Conservation (phyloP, 2,888 invertebrate species). For the Conchocele bisecta region DNA sequence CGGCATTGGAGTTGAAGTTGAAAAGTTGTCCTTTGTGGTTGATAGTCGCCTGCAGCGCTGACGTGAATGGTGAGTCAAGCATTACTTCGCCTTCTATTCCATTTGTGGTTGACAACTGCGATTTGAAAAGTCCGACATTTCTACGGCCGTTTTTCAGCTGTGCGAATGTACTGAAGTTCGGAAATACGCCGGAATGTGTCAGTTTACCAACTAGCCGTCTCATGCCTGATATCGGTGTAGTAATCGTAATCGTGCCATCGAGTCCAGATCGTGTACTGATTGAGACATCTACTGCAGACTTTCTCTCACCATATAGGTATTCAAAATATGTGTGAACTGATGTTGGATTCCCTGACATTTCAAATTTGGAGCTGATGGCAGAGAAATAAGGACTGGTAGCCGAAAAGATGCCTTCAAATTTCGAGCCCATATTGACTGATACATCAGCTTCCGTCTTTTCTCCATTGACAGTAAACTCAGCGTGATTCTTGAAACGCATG, state of each 20-base stretch:
- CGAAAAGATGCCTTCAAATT: conserved; percentile 30
- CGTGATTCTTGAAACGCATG: conserved; percentile 39
- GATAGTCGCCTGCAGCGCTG: no score
- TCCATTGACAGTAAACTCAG: conserved; percentile 31
- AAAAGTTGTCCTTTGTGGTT: conserved; percentile 20
- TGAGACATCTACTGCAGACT: conserved; percentile 29
- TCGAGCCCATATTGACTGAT: conserved; percentile 43
- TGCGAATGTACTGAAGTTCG: conserved; percentile 10
- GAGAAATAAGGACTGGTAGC: conserved; percentile 33
- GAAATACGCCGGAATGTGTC: conserved; percentile 32
- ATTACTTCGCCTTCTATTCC: neutral
- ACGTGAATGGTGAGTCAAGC: no score
- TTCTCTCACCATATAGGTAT: conserved; percentile 4
- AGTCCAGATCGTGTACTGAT: conserved; percentile 3
- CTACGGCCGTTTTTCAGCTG: conserved; percentile 38
- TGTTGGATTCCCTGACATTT: conserved; percentile 30
- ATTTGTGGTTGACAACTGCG: neutral
- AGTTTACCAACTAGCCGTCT: conserved; percentile 20
- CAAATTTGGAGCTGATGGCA: conserved; percentile 17
- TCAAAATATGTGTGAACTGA: conserved; percentile 19
- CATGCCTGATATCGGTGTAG: conserved; percentile 38
- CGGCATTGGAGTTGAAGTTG: conserved; percentile 34
- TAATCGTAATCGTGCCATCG: conserved; percentile 18
- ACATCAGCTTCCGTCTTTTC: conserved; percentile 58
- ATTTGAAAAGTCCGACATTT: conserved; percentile 25